These are phyloP conservation scores for Gryllus bimaculatus DNA, from an alignment of 1,140 invertebrate species.

Conservation along the genomic window DNA sequence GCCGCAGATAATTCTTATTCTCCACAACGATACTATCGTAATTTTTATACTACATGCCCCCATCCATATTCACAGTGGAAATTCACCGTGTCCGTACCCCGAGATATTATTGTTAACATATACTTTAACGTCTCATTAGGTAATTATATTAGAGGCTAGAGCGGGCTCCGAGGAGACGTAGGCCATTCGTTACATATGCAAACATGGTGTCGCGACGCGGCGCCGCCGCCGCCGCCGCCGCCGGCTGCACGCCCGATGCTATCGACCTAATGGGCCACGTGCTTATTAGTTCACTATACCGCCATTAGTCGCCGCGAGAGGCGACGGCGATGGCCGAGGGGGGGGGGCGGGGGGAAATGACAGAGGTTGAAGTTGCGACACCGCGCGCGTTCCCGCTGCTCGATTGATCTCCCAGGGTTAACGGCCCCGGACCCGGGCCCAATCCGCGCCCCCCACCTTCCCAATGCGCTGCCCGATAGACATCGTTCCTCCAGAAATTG, in stretches of 20 bases:
- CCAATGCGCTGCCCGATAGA: no score
- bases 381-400: no score
- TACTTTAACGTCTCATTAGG: not conserved
- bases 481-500: no score
- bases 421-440: no score
- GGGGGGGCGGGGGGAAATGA: no score
- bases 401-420: no score
- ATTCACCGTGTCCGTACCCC: not conserved
- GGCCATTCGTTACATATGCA: not conserved
- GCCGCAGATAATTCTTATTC: not conserved
- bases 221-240: no score
- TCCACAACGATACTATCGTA: not conserved
- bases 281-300: not conserved
- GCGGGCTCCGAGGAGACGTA: not conserved
- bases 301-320: not conserved
- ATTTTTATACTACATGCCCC: not conserved
- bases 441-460: no score
- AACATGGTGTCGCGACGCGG: not conserved
- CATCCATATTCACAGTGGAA: not conserved
- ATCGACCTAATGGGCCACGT: not conserved
- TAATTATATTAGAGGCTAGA: not conserved
- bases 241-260: not conserved
- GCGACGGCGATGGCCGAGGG: not conserved
- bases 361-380: no score
- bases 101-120: not conserved